A percentile compares a stretch with the other conserved stretches of the same genome.
Conservation (phyloP, 2,113 vertebrate species). For the Cranoglanis bouderius region DNA sequence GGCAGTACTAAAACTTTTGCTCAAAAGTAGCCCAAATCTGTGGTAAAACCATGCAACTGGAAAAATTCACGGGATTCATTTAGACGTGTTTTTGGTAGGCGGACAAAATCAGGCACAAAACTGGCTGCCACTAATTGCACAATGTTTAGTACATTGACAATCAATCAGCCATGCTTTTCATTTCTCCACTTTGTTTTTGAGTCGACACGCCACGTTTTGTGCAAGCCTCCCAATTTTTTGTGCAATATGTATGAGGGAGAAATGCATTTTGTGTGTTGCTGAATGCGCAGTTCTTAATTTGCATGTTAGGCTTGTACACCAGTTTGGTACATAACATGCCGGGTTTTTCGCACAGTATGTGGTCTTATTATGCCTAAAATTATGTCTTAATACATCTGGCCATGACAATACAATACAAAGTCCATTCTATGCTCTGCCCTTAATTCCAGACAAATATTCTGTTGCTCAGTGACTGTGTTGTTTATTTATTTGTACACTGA, state of each 20-base stretch:
- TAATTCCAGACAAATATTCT: background rate
- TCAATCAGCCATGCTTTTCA: background rate
- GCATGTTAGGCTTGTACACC: background rate
- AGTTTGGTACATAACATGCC: background rate
- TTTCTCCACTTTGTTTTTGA: background rate
- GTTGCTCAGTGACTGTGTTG: constrained; percentile 2
- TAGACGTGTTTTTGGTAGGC: background rate
- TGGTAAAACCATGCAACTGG: background rate
- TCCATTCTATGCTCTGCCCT: background rate
- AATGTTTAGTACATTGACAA: background rate
- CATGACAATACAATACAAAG: background rate
- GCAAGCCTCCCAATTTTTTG: background rate
- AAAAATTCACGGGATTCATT: background rate
- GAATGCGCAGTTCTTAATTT: background rate
- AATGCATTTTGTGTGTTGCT: background rate
- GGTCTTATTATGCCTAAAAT: background rate
- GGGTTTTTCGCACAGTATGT: background rate
- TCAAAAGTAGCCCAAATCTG: background rate
- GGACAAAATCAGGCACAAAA: background rate
- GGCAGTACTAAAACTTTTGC: background rate
- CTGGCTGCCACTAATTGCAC: background rate
- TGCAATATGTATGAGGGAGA: background rate
- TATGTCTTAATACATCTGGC: background rate
- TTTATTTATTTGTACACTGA: constrained; percentile 1
- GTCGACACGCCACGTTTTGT: background rate